Percentiles rank a stretch among this genome's conserved stretches.
Evolutionary conservation across 2,888 invertebrate genomes (phyloP).

Genomic region (Hypomecis punctinalis): DNA sequence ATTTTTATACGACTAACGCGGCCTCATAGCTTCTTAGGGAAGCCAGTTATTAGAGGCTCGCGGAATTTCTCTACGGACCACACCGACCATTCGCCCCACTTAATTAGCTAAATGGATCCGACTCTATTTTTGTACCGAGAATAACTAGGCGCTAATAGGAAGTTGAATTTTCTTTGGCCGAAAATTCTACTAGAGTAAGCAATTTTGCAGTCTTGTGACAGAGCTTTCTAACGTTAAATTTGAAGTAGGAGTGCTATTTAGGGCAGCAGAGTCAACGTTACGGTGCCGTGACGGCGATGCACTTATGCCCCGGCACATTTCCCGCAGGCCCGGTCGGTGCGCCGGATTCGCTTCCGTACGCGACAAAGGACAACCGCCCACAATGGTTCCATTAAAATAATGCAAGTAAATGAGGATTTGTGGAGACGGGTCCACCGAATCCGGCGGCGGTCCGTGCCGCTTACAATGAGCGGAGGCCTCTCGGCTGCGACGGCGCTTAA

Average conservation of each 20-base stretch:
- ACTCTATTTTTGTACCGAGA: conserved; percentile 59
- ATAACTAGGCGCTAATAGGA: conserved; percentile 42
- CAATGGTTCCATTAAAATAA: conserved; percentile 85
- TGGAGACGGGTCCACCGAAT: conserved; percentile 79
- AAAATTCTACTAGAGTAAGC: conserved; percentile 52
- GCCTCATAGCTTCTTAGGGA: conserved; percentile 83
- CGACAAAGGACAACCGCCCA: conserved; percentile 83
- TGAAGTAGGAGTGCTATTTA: conserved; percentile 66
- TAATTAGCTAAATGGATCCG: conserved; percentile 81
- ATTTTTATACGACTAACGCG: conserved; percentile 81
- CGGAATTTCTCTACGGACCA: conserved; percentile 73
- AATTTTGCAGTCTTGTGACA: conserved; percentile 66
- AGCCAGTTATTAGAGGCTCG: conserved; percentile 77
- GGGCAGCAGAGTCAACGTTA: conserved; percentile 54
- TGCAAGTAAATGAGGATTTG: conserved; percentile 85
- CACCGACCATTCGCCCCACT: conserved; percentile 64
- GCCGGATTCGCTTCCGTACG: conserved; percentile 70
- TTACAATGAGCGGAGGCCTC: conserved; percentile 69
- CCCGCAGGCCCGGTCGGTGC: conserved; percentile 64
- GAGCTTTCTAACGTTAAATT: conserved; percentile 68
- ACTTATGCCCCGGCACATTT: conserved; percentile 79
- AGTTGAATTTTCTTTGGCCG: conserved; percentile 59
- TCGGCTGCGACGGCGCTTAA: conserved; percentile 71
- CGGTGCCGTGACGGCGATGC: conserved; percentile 56
- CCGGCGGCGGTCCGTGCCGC: conserved; percentile 61